A percentile compares a stretch with the other conserved stretches of the same genome.
phyloP scores from a whole-genome alignment of 2,113 vertebrate genomes.

The Rhegmatorhina hoffmannsi region DNA sequence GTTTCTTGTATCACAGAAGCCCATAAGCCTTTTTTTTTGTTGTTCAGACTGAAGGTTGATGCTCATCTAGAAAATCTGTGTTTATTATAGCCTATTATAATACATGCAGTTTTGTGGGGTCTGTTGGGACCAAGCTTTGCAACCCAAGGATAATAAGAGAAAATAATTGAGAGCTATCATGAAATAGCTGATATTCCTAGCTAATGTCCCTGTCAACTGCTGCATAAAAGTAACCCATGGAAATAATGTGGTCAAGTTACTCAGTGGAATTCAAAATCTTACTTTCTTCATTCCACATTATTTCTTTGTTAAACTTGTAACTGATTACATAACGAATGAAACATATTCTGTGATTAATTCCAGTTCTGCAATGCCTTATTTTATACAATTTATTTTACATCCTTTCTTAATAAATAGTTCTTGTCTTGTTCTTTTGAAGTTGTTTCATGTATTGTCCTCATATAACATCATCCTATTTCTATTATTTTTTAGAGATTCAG shows the following conservation, averaged over 20 bases:
- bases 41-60: neutral
- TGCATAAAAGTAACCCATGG: neutral
- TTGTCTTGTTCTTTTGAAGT: neutral
- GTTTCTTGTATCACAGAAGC: neutral
- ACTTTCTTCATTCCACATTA: neutral
- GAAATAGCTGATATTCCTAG: neutral
- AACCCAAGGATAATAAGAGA: neutral
- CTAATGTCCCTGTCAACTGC: neutral
- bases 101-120: neutral
- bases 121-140: neutral
- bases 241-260: neutral
- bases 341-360: neutral
- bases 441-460: neutral
- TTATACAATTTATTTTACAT: neutral
- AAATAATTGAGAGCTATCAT: neutral
- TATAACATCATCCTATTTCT: neutral
- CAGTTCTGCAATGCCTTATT: neutral
- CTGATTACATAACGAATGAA: neutral
- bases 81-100: neutral
- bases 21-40: neutral
- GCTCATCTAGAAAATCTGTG: neutral
- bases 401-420: neutral
- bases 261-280: neutral
- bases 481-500: neutral
- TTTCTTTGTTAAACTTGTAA: neutral